phyloP scores from a whole-genome alignment of 2,888 invertebrate genomes.

The Leucophenga maculata region DNA sequence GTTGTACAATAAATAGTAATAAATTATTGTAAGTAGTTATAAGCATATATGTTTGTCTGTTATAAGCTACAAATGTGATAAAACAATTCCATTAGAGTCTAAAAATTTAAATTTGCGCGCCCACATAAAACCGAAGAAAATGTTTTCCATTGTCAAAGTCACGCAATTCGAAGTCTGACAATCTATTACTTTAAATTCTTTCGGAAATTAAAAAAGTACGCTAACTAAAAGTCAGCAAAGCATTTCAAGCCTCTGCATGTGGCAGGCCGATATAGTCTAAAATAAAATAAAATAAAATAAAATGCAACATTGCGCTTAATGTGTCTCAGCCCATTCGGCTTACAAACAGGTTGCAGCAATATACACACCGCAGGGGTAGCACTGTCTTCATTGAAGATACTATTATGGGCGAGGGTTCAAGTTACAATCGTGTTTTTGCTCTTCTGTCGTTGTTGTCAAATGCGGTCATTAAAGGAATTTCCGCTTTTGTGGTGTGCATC shows the following conservation, averaged over 20 bases:
- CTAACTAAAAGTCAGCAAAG: too few species aligned
- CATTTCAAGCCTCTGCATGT: too few species aligned
- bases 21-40: background rate
- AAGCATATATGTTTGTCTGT: background rate
- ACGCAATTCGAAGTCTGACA: too few species aligned
- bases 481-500: conserved; percentile 55
- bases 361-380: background rate
- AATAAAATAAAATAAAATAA: conserved; percentile 34
- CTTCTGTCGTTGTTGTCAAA: conserved; percentile 47
- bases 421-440: conserved; percentile 39
- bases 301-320: conserved; percentile 50
- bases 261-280: too few species aligned
- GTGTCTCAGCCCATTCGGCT: conserved; percentile 21
- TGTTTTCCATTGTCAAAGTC: background rate
- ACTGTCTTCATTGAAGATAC: conserved; percentile 3
- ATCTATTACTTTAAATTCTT: too few species aligned
- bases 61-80: too few species aligned
- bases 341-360: background rate
- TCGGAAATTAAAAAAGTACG: too few species aligned
- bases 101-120: background rate
- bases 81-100: too few species aligned
- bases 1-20: conserved; percentile 9
- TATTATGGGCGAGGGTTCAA: background rate
- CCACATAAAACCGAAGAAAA: background rate
- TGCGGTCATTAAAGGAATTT: conserved; percentile 62